phyloP scores from a whole-genome alignment of 2,113 vertebrate species.

The Cebus imitator region DNA sequence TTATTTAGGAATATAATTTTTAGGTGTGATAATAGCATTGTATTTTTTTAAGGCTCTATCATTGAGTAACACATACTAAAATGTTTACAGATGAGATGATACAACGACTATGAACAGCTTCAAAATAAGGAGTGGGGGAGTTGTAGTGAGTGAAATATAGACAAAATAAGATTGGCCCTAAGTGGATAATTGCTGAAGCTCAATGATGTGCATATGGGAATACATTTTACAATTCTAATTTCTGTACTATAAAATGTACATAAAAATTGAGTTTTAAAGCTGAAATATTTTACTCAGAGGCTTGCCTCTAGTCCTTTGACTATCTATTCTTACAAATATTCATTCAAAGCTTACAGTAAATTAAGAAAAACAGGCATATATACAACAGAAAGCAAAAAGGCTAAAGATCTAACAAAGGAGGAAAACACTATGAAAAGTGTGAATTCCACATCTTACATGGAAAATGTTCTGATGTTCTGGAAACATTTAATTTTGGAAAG shows the following conservation, averaged over 20 bases:
- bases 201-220: background rate
- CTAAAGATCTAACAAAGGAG: background rate
- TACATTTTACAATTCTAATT: constrained; percentile 40
- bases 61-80: background rate
- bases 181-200: background rate
- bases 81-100: background rate
- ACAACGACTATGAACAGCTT: background rate
- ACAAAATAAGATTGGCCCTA: background rate
- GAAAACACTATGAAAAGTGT: background rate
- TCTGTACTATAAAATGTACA: background rate
- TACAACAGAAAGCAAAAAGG: background rate
- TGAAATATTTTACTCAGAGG: background rate
- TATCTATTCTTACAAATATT: background rate
- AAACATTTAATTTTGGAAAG: constrained; percentile 3
- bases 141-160: background rate
- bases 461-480: background rate
- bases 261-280: background rate
- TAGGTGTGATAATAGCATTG: background rate
- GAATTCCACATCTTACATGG: background rate
- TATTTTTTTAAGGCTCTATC: background rate
- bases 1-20: background rate
- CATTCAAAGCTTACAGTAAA: background rate
- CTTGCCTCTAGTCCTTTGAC: background rate
- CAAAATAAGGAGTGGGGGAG: background rate
- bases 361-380: background rate